A percentile compares a stretch with the other conserved stretches of the same genome.
Evolutionary conservation across 2,797 vertebrate species (phyloP).

Genomic region (Miichthys miiuy): DNA sequence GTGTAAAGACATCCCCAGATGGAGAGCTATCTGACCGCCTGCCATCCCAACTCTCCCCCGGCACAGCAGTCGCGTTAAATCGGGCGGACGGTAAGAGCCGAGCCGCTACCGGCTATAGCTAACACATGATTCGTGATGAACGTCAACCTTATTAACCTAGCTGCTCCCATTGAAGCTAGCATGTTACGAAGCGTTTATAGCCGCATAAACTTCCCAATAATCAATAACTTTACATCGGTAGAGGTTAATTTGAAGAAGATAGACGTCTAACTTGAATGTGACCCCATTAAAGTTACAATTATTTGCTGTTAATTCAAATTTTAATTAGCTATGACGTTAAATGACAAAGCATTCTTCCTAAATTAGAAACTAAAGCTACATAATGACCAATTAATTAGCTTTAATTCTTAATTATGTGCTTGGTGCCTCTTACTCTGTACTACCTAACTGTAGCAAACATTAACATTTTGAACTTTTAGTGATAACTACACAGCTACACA

Average conservation of each 20-base stretch:
- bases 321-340: not conserved
- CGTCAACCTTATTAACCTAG: not conserved
- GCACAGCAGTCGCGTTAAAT: not conserved
- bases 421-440: too few relatives aligned
- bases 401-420: not conserved
- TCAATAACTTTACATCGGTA: not conserved
- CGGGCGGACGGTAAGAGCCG: conserved; percentile 28
- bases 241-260: not conserved
- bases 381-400: too few relatives aligned
- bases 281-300: not conserved
- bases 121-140: not conserved
- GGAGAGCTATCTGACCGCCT: conserved; percentile 27
- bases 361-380: not conserved
- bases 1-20: conserved; percentile 24
- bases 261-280: not conserved
- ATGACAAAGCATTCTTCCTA: not conserved
- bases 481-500: not conserved
- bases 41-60: conserved; percentile 13
- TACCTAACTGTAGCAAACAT: not conserved
- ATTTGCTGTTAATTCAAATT: not conserved
- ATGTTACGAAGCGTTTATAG: not conserved
- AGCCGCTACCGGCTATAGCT: not conserved
- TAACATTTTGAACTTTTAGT: not conserved
- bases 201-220: not conserved
- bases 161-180: not conserved